Evolutionary conservation across 35 echinoderm and acorn worm species (phyloP), one percentile per base, ranked within the genome.

Genomic region (Ophiothrix spiculata): DNA sequence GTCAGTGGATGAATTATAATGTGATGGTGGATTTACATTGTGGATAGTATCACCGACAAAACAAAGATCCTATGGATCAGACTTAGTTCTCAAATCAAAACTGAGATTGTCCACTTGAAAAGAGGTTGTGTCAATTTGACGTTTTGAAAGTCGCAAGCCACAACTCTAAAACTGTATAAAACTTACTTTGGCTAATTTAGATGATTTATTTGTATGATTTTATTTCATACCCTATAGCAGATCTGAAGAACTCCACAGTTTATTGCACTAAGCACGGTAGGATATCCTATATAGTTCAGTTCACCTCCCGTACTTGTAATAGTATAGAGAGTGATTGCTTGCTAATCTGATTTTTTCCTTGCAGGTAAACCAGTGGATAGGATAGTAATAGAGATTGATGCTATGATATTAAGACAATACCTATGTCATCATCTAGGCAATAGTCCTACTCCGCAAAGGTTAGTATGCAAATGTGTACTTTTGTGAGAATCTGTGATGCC

Each of bases 391-490:
- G 81, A 83, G 31, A 83, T 37, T 1, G 54, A 83, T 83, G 81
- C 81, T 8, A 6, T 1, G n/a, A 13, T 83, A 36, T 60, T 83
- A 1, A 49, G 54, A 60, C 35, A 83, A 25, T 60, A 83, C 56
- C 37, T 83, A 60, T 63, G 54, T 49, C 81, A 83, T 64, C 81
- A 83, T 37, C 31, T 83, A 37, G 35, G 33, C 36, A 60, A 60
- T 37, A 83, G 56, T 60, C 81, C 32, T 1, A 63, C 81, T 17
- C 54, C 13, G 32, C n/a, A 83, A 33, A 60, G 35, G 81, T 83
- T 3, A 83, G 81, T 83, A 23, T 36, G 4, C 38, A 36, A 17
- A 28, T 29, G n/a, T 76, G 8, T 28, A 33, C 33, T 33, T 36
- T 21, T 28, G 74, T 76, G 12, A 28, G 34, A 8, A 12, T 76